These are phyloP conservation scores for Ephydatia muelleri DNA, from an alignment of 37 sponge, comb jelly and placozoan species.

Conservation along the genomic window DNA sequence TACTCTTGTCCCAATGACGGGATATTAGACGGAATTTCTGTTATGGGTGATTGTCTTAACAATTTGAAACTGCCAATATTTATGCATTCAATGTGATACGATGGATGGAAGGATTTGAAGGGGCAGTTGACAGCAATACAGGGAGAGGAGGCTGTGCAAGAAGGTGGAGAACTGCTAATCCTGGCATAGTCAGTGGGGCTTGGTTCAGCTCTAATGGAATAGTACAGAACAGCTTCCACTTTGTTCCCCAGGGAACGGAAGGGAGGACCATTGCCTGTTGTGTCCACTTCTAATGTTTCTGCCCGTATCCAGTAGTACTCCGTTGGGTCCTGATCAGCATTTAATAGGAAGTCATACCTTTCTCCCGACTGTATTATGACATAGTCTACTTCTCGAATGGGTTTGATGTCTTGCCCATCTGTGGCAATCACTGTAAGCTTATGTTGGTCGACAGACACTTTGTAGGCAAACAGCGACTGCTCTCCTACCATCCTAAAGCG, in stretches of 20 bases:
- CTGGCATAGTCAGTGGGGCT: constrained; percentile 4
- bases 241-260: constrained; percentile 25
- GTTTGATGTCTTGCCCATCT: constrained; percentile 69
- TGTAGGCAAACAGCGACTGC: constrained; percentile 53
- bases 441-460: constrained; percentile 78
- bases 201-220: constrained; percentile 10
- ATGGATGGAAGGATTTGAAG: constrained; percentile 34
- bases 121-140: constrained; percentile 76
- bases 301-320: constrained; percentile 66
- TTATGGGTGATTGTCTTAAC: constrained; percentile 6
- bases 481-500: constrained; percentile 79
- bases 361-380: constrained; percentile 80
- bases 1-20: not conserved
- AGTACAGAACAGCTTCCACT: constrained; percentile 74
- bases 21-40: not conserved
- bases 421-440: constrained; percentile 71
- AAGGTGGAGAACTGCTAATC: not conserved
- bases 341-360: constrained; percentile 77
- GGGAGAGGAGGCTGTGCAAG: not conserved
- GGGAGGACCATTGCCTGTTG: constrained; percentile 20
- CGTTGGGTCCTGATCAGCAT: constrained; percentile 19
- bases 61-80: not conserved
- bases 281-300: constrained; percentile 67
- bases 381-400: constrained; percentile 53
- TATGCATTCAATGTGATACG: constrained; percentile 51